A percentile compares a stretch with the other conserved stretches of the same genome.
These are phyloP conservation scores for Berghia stephanieae DNA, from an alignment of 1,140 invertebrate genomes.

Conservation along the genomic window DNA sequence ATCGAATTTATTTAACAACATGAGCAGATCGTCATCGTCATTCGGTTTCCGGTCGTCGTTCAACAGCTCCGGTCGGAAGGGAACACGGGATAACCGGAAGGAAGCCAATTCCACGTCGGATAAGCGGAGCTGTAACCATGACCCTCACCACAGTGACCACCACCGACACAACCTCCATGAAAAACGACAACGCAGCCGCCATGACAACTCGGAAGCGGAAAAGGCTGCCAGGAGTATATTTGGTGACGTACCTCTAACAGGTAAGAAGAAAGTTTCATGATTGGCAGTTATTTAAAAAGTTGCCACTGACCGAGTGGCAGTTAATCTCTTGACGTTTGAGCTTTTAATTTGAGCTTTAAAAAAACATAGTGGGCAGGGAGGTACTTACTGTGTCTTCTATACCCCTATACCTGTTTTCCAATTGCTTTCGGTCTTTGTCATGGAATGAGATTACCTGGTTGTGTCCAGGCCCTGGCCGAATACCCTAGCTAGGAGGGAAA, in stretches of 20 bases:
- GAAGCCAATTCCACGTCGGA: background rate
- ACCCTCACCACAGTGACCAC: conserved; percentile 1
- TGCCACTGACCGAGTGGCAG: too few relatives aligned
- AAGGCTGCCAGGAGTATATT: conserved; percentile 43
- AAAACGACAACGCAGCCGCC: conserved; percentile 34
- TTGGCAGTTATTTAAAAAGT: background rate
- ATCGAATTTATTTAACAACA: too few relatives aligned
- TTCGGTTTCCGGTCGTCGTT: conserved; percentile 31
- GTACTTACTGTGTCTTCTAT: too few relatives aligned
- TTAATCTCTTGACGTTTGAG: too few relatives aligned
- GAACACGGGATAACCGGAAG: conserved; percentile 28
- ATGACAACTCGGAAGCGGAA: conserved; percentile 37
- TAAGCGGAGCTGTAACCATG: background rate
- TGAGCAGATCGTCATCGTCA: conserved; percentile 33
- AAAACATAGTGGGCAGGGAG: too few relatives aligned
- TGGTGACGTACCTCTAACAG: conserved; percentile 45
- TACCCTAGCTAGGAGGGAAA: too few relatives aligned
- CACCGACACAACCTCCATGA: conserved; percentile 30
- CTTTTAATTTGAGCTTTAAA: too few relatives aligned
- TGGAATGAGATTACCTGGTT: too few relatives aligned
- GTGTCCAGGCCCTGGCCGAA: too few relatives aligned
- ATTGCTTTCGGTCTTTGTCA: too few relatives aligned
- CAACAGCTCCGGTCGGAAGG: conserved; percentile 31
- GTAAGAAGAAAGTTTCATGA: background rate
- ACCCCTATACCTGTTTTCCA: too few relatives aligned